A percentile compares a stretch with the other conserved stretches of the same genome.
These are phyloP conservation scores for Ceratosolen solmsi DNA, from an alignment of 1,140 invertebrate species.

Conservation along the genomic window DNA sequence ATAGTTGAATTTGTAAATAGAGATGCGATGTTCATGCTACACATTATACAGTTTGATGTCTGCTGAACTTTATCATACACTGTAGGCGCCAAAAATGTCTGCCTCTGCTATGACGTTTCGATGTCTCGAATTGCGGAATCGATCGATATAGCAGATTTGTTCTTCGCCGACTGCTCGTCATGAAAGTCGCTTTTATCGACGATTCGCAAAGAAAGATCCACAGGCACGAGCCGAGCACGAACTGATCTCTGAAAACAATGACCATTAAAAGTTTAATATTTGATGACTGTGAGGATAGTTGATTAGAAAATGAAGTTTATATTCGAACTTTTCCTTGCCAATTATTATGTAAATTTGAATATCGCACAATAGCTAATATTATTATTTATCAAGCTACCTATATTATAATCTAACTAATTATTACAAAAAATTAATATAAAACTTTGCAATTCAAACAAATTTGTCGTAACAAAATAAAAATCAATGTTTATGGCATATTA, in stretches of 20 bases:
- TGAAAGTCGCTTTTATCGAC: conserved; percentile 35
- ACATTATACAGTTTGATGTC: conserved; percentile 37
- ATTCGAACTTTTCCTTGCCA: too few species aligned
- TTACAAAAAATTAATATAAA: too few species aligned
- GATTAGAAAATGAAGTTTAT: too few species aligned
- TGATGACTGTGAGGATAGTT: neutral
- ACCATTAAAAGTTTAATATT: conserved; percentile 6
- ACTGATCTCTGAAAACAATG: conserved; percentile 21
- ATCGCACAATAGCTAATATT: too few species aligned
- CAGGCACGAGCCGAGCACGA: conserved; percentile 7
- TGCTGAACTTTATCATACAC: conserved; percentile 29
- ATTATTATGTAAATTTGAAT: too few species aligned
- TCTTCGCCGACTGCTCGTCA: conserved; percentile 17
- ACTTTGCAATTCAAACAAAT: too few species aligned
- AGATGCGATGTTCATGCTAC: conserved; percentile 22
- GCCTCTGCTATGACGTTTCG: neutral
- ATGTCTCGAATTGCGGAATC: neutral
- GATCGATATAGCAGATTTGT: conserved; percentile 17
- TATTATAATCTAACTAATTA: too few species aligned
- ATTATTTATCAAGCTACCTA: too few species aligned
- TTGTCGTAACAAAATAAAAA: too few species aligned
- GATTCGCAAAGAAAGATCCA: conserved; percentile 4
- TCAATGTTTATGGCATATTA: too few species aligned
- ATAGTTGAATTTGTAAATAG: conserved; percentile 41
- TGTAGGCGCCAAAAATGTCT: conserved; percentile 24